phyloP scores from a whole-genome alignment of 2,797 vertebrate species.

The Ptychadena robeensis region DNA sequence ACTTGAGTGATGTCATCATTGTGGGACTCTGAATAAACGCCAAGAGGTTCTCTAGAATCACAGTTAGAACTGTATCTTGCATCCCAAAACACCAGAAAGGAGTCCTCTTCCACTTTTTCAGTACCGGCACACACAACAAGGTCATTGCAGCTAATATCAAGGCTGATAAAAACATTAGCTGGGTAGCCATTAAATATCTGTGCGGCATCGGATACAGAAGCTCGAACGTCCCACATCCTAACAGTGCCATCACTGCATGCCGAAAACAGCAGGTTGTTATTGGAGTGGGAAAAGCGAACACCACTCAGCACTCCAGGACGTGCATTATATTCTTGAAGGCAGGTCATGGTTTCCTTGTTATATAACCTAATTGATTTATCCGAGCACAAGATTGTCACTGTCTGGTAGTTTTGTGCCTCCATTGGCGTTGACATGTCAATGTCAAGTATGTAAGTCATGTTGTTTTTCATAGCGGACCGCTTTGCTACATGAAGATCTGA shows the following conservation, averaged over 20 bases:
- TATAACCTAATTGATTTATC: constrained; percentile 78
- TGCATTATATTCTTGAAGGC: constrained; percentile 73
- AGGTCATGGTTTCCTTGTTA: constrained; percentile 76
- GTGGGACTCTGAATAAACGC: constrained; percentile 91
- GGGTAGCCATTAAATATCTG: constrained; percentile 81
- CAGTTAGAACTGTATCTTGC: constrained; percentile 71
- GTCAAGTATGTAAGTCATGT: constrained; percentile 84
- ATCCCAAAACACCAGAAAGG: constrained; percentile 93
- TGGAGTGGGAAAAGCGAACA: constrained; percentile 75
- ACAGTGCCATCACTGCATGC: constrained; percentile 82
- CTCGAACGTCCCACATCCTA: constrained; percentile 84
- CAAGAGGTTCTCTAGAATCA: constrained; percentile 73
- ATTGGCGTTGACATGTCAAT: constrained; percentile 68
- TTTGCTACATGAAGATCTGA: constrained; percentile 76
- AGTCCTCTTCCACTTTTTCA: constrained; percentile 83
- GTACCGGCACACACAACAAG: constrained; percentile 87
- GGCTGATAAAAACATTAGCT: constrained; percentile 81
- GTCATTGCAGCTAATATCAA: constrained; percentile 84
- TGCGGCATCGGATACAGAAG: constrained; percentile 67
- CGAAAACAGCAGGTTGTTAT: constrained; percentile 76
- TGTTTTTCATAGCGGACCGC: constrained; percentile 70
- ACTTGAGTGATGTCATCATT: constrained; percentile 92
- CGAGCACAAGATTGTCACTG: constrained; percentile 84
- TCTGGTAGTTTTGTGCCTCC: constrained; percentile 45
- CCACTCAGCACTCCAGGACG: constrained; percentile 73